Percentiles rank a stretch among this genome's conserved stretches.
phyloP scores from a whole-genome alignment of 1,140 invertebrate species.

The Parapsyche elsis region DNA sequence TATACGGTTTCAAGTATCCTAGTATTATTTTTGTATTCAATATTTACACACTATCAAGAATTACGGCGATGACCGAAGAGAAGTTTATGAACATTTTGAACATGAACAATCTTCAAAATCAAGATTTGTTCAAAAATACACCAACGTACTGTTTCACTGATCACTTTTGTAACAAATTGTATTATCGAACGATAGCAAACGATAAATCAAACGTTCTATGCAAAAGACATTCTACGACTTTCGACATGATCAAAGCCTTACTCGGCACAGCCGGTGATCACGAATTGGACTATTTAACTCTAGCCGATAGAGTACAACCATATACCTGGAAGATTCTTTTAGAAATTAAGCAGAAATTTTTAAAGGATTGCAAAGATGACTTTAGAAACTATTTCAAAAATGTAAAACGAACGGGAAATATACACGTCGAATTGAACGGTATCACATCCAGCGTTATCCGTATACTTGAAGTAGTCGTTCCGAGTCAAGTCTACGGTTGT shows the following conservation, averaged over 20 bases:
- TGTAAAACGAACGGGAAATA: conserved; percentile 16
- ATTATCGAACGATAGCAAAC: conserved; percentile 42
- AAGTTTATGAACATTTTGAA: background rate
- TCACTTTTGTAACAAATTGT: conserved; percentile 51
- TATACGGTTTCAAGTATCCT: too few species aligned
- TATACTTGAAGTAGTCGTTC: conserved; percentile 59
- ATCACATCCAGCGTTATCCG: conserved; percentile 37
- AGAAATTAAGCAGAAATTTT: conserved; percentile 38
- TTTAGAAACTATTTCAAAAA: conserved; percentile 33
- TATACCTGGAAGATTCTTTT: conserved; percentile 25
- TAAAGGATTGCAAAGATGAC: conserved; percentile 40
- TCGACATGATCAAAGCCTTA: conserved; percentile 41
- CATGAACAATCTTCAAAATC: background rate
- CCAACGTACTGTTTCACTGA: conserved; percentile 48
- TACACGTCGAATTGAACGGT: background rate
- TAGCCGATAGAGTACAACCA: conserved; percentile 13
- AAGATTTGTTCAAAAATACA: background rate
- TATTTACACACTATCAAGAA: too few species aligned
- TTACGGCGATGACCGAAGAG: background rate
- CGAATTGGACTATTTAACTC: background rate
- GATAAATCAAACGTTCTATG: conserved; percentile 50
- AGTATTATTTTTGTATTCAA: too few species aligned
- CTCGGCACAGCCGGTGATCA: background rate
- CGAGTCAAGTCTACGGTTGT: conserved; percentile 59
- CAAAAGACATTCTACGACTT: conserved; percentile 21